phyloP scores from a whole-genome alignment of 2,888 invertebrate species.

The Kryphioiulus occultus region DNA sequence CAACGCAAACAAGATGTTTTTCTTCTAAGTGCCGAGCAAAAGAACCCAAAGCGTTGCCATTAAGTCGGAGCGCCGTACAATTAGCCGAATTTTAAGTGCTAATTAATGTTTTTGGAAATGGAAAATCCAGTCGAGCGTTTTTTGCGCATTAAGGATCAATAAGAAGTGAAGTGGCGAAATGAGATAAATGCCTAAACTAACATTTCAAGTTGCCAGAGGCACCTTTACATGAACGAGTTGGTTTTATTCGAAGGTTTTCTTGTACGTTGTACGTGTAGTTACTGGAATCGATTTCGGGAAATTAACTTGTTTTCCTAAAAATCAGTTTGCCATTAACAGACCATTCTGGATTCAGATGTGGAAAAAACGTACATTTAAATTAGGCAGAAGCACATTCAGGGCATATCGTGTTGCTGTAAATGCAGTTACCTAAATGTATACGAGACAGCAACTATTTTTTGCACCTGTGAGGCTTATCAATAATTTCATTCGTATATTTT shows the following conservation, averaged over 20 bases:
- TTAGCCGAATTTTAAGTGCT: not conserved
- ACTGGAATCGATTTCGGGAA: too few relatives aligned
- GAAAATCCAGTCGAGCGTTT: not conserved
- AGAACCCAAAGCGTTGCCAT: not conserved
- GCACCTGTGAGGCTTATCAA: not conserved
- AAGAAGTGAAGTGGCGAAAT: not conserved
- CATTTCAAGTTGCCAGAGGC: not conserved
- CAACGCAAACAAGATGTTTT: not conserved
- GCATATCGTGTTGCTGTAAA: too few relatives aligned
- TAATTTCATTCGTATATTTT: not conserved
- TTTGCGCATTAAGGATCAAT: slow-evolving; percentile 3
- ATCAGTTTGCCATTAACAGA: too few relatives aligned
- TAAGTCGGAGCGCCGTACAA: not conserved
- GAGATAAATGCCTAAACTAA: not conserved
- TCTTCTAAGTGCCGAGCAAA: not conserved
- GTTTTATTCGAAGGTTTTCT: not conserved
- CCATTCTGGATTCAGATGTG: too few relatives aligned
- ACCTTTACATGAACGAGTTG: not conserved
- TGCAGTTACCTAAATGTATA: too few relatives aligned
- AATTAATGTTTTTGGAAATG: slow-evolving; percentile 4
- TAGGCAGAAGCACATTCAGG: too few relatives aligned
- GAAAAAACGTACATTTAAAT: too few relatives aligned
- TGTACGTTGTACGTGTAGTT: not conserved
- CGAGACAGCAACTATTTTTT: too few relatives aligned
- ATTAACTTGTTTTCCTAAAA: too few relatives aligned